Conservation (phyloP, 2,797 vertebrate genomes). For the Ficedula albicollis region DNA sequence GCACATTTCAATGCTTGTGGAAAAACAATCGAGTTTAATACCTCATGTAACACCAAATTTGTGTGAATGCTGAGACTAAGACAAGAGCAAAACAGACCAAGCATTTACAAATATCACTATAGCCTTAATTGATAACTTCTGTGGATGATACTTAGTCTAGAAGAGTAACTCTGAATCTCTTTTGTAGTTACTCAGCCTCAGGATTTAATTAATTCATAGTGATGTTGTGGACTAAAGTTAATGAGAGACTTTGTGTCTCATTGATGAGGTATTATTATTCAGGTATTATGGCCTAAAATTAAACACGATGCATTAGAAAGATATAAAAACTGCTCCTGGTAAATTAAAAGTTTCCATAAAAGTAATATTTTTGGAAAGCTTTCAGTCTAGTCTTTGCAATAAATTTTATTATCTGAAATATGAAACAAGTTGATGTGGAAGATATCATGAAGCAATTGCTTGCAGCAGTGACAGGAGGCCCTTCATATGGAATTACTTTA, state of each 20-base stretch:
- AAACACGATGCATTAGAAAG: neutral
- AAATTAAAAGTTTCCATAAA: neutral
- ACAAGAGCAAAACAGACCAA: neutral
- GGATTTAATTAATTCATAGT: neutral
- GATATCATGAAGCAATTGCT: neutral
- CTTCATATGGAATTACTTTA: neutral
- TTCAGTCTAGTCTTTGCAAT: neutral
- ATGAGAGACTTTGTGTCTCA: neutral
- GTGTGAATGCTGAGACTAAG: neutral
- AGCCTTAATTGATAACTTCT: neutral
- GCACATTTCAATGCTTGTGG: neutral
- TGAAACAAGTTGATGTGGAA: neutral
- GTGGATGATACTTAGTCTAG: neutral
- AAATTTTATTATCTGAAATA: neutral
- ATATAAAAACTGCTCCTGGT: neutral
- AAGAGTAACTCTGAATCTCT: neutral
- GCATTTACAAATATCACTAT: neutral
- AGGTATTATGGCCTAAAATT: neutral
- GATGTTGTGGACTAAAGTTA: neutral
- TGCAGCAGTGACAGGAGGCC: neutral
- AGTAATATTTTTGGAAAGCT: neutral
- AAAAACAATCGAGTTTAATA: neutral
- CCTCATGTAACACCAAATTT: neutral
- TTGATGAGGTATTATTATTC: neutral
- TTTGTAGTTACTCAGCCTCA: neutral